phyloP scores from a whole-genome alignment of 2,113 vertebrate species.

The Phalacrocorax brasilianus region DNA sequence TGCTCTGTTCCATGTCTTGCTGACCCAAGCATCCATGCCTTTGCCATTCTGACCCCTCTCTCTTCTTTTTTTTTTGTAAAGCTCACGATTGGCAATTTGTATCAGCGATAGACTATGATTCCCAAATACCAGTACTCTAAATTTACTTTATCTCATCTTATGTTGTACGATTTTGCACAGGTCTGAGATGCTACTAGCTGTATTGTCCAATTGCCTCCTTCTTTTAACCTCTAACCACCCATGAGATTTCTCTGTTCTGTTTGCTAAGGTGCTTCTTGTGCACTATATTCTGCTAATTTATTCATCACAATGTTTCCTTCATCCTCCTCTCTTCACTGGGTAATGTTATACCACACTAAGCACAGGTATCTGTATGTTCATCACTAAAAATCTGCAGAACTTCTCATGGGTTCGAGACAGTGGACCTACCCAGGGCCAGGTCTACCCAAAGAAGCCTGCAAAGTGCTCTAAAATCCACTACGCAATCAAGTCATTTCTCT shows the following conservation, averaged over 20 bases:
- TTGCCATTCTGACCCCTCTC: background rate
- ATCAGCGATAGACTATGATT: background rate
- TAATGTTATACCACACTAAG: background rate
- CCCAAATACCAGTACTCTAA: background rate
- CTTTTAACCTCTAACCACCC: background rate
- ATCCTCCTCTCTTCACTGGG: background rate
- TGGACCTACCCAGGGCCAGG: background rate
- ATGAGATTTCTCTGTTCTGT: background rate
- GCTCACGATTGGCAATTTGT: background rate
- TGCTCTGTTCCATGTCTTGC: background rate
- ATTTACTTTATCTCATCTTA: background rate
- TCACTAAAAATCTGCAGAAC: background rate
- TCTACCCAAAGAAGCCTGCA: background rate
- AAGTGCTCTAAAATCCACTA: background rate
- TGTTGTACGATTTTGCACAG: background rate
- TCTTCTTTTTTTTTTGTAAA: background rate
- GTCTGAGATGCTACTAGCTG: background rate
- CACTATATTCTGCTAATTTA: background rate
- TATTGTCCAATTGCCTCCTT: background rate
- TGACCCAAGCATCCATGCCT: background rate
- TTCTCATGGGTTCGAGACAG: background rate
- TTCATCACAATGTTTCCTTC: background rate
- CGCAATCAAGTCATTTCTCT: background rate
- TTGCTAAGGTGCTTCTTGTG: background rate
- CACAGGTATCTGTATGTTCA: background rate